Percentiles rank a stretch among this genome's conserved stretches.
These are phyloP conservation scores for Anolis sagrei DNA, from an alignment of 2,113 vertebrate genomes.

Conservation along the genomic window DNA sequence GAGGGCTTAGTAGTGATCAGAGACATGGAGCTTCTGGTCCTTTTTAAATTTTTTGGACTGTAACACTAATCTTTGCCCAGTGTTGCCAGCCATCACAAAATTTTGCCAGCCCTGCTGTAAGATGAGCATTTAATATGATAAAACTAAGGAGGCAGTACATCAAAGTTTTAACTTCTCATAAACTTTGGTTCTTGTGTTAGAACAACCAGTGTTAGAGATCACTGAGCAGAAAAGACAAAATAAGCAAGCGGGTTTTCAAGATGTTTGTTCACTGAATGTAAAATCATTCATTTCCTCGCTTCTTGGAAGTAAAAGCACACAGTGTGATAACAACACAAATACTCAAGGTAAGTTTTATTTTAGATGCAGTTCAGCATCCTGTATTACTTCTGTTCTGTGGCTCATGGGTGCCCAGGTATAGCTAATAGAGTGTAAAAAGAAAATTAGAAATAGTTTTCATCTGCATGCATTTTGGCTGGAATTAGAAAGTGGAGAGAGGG, in stretches of 20 bases:
- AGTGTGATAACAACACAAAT: neutral
- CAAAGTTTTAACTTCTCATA: constrained; percentile 14
- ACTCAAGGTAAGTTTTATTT: neutral
- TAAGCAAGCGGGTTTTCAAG: neutral
- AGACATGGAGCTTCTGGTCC: too few species aligned
- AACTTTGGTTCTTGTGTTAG: neutral
- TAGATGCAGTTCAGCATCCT: constrained; percentile 10
- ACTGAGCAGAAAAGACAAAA: neutral
- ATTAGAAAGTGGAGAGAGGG: neutral
- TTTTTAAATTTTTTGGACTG: neutral
- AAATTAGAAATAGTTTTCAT: neutral
- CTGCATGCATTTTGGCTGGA: constrained; percentile 35
- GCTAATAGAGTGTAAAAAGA: constrained; percentile 2
- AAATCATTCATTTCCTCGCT: neutral
- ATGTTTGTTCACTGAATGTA: neutral
- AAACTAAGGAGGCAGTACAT: neutral
- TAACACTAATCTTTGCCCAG: neutral
- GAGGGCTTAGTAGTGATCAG: neutral
- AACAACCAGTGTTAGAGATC: neutral
- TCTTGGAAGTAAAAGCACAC: neutral
- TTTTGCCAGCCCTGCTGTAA: neutral
- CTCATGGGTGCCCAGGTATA: neutral
- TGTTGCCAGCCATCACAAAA: neutral
- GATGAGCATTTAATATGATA: neutral
- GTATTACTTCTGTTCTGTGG: neutral